Evolutionary conservation across 2,113 vertebrate genomes (phyloP).

Genomic region (Hippocampus comes): DNA sequence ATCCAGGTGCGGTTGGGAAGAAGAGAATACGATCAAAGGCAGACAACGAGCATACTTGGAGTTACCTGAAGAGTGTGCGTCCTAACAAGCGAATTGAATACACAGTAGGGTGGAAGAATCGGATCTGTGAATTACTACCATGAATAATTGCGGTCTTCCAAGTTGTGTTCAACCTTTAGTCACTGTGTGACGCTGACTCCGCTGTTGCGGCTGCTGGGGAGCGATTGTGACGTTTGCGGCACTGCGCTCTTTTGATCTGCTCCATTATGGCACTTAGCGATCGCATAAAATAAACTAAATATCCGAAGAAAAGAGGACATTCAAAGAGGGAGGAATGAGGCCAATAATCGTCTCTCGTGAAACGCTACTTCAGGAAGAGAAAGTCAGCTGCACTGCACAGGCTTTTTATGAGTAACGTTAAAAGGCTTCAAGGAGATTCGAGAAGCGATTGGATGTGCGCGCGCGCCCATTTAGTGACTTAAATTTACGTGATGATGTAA

Average conservation of each 20-base stretch:
- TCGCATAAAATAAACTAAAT: neutral
- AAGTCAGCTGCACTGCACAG: neutral
- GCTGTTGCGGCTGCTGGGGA: neutral
- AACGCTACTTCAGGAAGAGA: neutral
- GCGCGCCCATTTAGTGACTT: neutral
- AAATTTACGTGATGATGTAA: neutral
- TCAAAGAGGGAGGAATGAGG: neutral
- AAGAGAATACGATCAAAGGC: neutral
- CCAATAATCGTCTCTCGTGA: neutral
- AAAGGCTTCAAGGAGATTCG: neutral
- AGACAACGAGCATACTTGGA: neutral
- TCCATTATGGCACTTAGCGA: neutral
- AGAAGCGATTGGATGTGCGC: neutral
- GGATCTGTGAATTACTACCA: neutral
- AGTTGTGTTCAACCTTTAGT: neutral
- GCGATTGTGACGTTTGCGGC: conserved; percentile 5
- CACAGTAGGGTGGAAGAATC: neutral
- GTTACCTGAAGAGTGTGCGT: neutral
- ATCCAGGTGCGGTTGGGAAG: neutral
- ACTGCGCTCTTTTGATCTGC: conserved; percentile 2
- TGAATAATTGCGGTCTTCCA: neutral
- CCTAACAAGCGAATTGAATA: neutral
- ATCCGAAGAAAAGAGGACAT: neutral
- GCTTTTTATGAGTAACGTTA: neutral
- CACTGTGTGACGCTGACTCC: conserved; percentile 1